These are phyloP conservation scores for Acronicta aceris DNA, from an alignment of 2,888 invertebrate species.

Conservation along the genomic window DNA sequence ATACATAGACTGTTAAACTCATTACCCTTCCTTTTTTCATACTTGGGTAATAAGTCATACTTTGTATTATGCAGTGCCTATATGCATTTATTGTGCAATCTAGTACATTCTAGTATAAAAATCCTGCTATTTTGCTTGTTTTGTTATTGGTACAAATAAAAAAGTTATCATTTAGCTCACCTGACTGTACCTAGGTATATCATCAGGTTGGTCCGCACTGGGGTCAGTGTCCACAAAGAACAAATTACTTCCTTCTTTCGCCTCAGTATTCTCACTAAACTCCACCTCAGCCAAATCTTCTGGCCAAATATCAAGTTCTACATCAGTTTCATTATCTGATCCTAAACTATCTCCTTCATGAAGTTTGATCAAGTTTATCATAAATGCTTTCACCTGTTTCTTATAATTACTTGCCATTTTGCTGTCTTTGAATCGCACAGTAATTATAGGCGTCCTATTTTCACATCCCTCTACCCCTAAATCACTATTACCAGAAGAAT, in stretches of 20 bases:
- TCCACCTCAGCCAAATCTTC: slow-evolving; percentile 72
- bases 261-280: slow-evolving; percentile 22
- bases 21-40: too few species aligned
- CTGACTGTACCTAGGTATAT: slow-evolving; percentile 78
- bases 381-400: slow-evolving; percentile 81
- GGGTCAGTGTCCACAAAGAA: slow-evolving; percentile 85
- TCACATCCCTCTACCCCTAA: slow-evolving; percentile 78
- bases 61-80: too few species aligned
- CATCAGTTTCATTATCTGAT: slow-evolving; percentile 75
- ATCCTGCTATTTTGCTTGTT: neutral
- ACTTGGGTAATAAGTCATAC: too few species aligned
- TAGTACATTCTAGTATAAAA: too few species aligned
- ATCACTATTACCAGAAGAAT: slow-evolving; percentile 77
- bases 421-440: slow-evolving; percentile 82
- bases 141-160: neutral
- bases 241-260: slow-evolving; percentile 63
- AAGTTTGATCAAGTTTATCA: slow-evolving; percentile 79
- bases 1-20: too few species aligned
- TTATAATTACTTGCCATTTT: slow-evolving; percentile 82
- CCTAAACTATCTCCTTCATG: slow-evolving; percentile 63
- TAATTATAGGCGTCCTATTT: slow-evolving; percentile 79
- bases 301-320: slow-evolving; percentile 81
- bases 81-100: too few species aligned
- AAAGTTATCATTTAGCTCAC: slow-evolving; percentile 56
- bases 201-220: slow-evolving; percentile 58